Conservation (phyloP, 2,113 vertebrate species). For the Apeltes quadracus region DNA sequence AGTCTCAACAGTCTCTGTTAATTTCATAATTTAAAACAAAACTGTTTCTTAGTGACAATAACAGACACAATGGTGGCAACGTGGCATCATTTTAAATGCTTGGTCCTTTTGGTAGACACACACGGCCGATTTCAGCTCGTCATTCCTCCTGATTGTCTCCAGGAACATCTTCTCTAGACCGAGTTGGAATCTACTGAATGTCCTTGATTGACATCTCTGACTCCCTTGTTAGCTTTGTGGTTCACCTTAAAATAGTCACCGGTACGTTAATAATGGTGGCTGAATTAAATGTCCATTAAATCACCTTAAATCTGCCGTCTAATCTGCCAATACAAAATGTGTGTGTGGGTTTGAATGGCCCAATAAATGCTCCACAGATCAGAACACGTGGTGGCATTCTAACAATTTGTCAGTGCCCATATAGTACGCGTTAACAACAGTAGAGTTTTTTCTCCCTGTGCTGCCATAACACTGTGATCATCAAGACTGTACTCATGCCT, state of each 20-base stretch:
- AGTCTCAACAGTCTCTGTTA: no score
- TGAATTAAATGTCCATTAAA: neutral
- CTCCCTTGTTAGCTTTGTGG: neutral
- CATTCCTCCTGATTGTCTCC: neutral
- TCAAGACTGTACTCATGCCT: neutral
- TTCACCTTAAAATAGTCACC: neutral
- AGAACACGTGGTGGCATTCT: neutral
- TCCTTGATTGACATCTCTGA: neutral
- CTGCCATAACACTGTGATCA: neutral
- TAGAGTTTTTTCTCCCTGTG: neutral
- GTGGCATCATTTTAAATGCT: neutral
- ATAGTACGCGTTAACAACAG: neutral
- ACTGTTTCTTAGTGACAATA: no score
- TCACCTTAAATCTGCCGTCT: constrained; percentile 2
- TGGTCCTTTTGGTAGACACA: neutral
- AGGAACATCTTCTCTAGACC: neutral
- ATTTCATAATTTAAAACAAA: no score
- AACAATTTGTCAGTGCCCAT: neutral
- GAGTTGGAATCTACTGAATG: neutral
- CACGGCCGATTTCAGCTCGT: neutral
- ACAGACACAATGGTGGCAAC: neutral
- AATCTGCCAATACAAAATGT: constrained; percentile 8
- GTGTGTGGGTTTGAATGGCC: neutral
- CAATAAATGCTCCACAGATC: neutral
- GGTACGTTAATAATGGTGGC: neutral